phyloP scores from a whole-genome alignment of 37 sponge, comb jelly and placozoan genomes.

The Hexactinellida sp. region DNA sequence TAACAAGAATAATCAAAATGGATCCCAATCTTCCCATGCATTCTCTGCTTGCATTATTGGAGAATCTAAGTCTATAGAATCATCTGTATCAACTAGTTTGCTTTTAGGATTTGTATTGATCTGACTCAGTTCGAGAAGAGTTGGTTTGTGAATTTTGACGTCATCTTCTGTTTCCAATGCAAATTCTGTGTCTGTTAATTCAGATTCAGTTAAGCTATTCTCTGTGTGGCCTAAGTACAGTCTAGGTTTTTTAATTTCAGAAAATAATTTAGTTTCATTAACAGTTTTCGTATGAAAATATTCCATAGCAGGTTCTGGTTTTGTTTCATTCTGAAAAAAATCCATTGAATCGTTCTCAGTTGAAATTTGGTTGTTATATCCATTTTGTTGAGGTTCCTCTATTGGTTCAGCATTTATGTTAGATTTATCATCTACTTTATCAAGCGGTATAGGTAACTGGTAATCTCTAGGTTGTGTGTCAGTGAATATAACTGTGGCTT shows the following conservation, averaged over 20 bases:
- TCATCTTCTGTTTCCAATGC: not conserved
- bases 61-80: not conserved
- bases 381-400: not conserved
- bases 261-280: not conserved
- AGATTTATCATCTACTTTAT: not conserved
- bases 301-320: not conserved
- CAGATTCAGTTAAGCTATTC: not conserved
- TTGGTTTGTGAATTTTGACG: not conserved
- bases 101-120: not conserved
- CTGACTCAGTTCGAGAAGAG: not conserved
- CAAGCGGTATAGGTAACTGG: not conserved
- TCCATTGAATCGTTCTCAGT: not conserved
- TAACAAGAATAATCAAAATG: not conserved
- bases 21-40: conserved; percentile 15
- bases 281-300: not conserved
- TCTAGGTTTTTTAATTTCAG: not conserved
- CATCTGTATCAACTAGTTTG: not conserved
- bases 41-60: not conserved
- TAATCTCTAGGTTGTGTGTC: not conserved
- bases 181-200: not conserved
- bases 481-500: not conserved
- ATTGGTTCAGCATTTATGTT: not conserved
- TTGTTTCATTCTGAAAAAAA: not conserved
- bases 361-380: not conserved
- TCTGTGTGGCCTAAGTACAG: not conserved